phyloP scores from a whole-genome alignment of 2,797 vertebrate genomes.

The Acanthurus tractus region DNA sequence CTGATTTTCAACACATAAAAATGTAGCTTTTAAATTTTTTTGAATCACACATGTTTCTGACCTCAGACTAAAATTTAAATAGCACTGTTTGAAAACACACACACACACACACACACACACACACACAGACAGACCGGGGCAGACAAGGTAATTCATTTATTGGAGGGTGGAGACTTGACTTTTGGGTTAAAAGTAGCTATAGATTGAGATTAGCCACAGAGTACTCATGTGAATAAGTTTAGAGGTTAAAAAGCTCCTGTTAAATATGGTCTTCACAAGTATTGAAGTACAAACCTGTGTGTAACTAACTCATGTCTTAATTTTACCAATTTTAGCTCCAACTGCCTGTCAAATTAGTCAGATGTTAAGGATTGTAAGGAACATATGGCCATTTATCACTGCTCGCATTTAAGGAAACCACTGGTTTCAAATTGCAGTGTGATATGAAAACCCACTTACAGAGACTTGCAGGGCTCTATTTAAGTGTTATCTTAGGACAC shows the following conservation, averaged over 20 bases:
- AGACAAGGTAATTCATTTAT: background rate
- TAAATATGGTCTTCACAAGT: background rate
- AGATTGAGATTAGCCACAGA: background rate
- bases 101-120: too few relatives aligned
- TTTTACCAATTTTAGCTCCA: background rate
- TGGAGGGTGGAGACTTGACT: background rate
- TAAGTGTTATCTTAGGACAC: too few relatives aligned
- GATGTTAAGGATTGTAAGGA: conserved; percentile 11
- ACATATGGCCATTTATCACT: conserved; percentile 1
- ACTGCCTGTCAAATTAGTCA: conserved; percentile 8
- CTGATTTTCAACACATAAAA: too few relatives aligned
- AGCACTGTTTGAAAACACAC: too few relatives aligned
- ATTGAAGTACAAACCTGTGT: background rate
- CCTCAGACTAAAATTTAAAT: too few relatives aligned
- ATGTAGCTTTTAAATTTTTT: too few relatives aligned
- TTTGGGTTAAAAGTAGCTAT: background rate
- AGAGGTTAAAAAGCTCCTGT: background rate
- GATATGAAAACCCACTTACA: background rate
- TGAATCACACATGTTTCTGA: too few relatives aligned
- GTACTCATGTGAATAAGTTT: background rate
- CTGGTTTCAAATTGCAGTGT: background rate
- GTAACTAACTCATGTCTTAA: background rate
- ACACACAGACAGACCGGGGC: too few relatives aligned
- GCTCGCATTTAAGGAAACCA: background rate
- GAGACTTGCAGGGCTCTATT: background rate